Base-by-base conservation (phyloP, 2,888 invertebrate genomes). In the Standfussiana lucernea region DNA sequence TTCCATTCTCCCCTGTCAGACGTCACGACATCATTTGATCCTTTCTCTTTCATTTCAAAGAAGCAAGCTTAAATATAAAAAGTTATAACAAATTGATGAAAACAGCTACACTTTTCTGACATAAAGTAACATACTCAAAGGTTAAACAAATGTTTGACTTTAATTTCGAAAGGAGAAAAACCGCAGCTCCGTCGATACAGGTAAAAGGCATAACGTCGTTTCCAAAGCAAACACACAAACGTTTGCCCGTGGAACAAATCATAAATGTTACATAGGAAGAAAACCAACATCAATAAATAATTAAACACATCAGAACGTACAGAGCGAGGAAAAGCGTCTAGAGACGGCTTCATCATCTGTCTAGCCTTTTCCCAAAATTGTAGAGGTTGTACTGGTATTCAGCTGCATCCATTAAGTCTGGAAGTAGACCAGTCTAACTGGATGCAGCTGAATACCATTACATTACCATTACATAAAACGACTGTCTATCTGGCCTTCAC, bases 281-380 rank as follows among this genome's bases (percentile, higher is more conserved):
- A 81, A 85, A 66, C 69, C 24, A 77, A 81, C 68, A 66, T 70
- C 37, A 81, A 80, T 73, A 80, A 77, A 77, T 80, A 72, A 81
- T 77, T 73, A 80, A 77, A 77, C 77, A 72, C 24, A 56, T 64
- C 42, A 59, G 32, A 21, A 56, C 15, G 8, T n/a, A 40, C 8
- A 64, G 40, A 64, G 40, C n/a, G n/a, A 40, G 37, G n/a, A 40
- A n/a, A 64, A 0, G 21, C n/a, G 40, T 64, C 35, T 37, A n/a
- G 40, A 64, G 37, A n/a, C n/a, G 62, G 7, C n/a, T n/a, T n/a
- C n/a, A n/a, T n/a, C n/a, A n/a, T n/a, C n/a, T n/a, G n/a, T n/a
- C n/a, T n/a, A n/a, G n/a, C n/a, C n/a, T n/a, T n/a, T n/a, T n/a
- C n/a, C n/a, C n/a, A n/a, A n/a, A n/a, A n/a, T n/a, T n/a, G n/a